Conservation (phyloP, 1,140 invertebrate genomes). For the Neodiprion fabricii region DNA sequence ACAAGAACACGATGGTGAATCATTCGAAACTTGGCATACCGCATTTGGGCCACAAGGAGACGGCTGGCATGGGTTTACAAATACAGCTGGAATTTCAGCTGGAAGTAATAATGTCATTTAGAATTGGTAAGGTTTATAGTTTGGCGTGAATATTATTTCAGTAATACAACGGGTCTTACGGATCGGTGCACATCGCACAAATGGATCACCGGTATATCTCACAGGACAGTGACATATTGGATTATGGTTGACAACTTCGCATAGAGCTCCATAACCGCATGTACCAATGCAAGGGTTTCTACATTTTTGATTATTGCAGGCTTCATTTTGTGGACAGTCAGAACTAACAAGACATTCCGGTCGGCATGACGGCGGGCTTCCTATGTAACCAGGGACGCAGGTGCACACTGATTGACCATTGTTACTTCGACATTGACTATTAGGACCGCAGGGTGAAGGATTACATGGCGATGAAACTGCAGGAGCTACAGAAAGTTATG, state of each 20-base stretch:
- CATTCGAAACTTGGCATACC: slow-evolving; percentile 68
- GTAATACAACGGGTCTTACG: slow-evolving; percentile 38
- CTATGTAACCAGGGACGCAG: slow-evolving; percentile 68
- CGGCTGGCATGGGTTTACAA: slow-evolving; percentile 71
- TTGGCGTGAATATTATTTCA: slow-evolving; percentile 12
- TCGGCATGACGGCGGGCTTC: slow-evolving; percentile 68
- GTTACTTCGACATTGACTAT: slow-evolving; percentile 72
- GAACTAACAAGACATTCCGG: slow-evolving; percentile 62
- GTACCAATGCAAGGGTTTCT: slow-evolving; percentile 54
- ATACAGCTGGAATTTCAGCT: slow-evolving; percentile 35
- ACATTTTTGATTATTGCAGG: slow-evolving; percentile 57
- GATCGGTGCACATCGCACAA: slow-evolving; percentile 48
- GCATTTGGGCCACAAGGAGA: slow-evolving; percentile 78
- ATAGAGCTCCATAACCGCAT: slow-evolving; percentile 55
- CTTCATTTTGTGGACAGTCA: slow-evolving; percentile 50
- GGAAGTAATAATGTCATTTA: slow-evolving; percentile 7
- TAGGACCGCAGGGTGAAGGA: slow-evolving; percentile 76
- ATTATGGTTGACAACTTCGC: slow-evolving; percentile 55
- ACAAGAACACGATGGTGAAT: slow-evolving; percentile 72
- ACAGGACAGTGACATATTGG: slow-evolving; percentile 66
- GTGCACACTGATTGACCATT: slow-evolving; percentile 67
- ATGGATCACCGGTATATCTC: slow-evolving; percentile 69
- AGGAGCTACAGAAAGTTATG: slow-evolving; percentile 39
- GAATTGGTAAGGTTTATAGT: slow-evolving; percentile 7
- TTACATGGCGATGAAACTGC: slow-evolving; percentile 65